Percentiles rank a stretch among this genome's conserved stretches.
These are phyloP conservation scores for Diarsia brunnea DNA, from an alignment of 2,888 invertebrate genomes.

Conservation along the genomic window DNA sequence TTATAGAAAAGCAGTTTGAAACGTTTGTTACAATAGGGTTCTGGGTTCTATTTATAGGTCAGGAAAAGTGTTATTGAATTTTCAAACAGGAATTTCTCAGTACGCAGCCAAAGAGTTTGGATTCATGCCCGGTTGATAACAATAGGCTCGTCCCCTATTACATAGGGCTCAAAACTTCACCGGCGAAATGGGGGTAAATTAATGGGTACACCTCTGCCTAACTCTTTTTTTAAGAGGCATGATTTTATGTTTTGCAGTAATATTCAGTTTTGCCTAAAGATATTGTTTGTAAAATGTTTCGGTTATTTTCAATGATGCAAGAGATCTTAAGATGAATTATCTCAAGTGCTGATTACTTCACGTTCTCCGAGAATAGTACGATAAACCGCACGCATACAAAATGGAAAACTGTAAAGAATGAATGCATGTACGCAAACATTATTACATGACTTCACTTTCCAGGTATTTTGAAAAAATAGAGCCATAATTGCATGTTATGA, in stretches of 20 bases:
- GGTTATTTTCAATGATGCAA: neutral
- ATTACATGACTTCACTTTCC: slow-evolving; percentile 11
- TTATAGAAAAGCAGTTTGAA: neutral
- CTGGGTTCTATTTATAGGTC: no score
- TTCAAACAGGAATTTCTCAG: no score
- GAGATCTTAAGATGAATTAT: slow-evolving; percentile 6
- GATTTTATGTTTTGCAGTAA: neutral
- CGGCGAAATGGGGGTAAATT: no score
- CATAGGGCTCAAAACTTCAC: no score
- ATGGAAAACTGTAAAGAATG: slow-evolving; percentile 13
- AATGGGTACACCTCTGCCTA: no score
- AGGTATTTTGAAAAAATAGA: slow-evolving; percentile 14
- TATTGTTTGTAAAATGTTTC: neutral
- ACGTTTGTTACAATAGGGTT: neutral
- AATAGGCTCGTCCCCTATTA: no score
- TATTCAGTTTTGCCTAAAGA: neutral
- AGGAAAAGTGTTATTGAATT: no score
- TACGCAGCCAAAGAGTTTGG: no score
- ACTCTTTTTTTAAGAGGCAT: no score
- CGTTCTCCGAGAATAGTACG: neutral
- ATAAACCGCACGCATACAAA: slow-evolving; percentile 5
- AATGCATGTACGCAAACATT: slow-evolving; percentile 4
- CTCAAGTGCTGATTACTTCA: slow-evolving; percentile 13
- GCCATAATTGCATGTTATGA: slow-evolving; percentile 1
- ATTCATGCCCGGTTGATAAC: no score